A percentile compares a stretch with the other conserved stretches of the same genome.
These are phyloP conservation scores for Spatula versicolor DNA, from an alignment of 2,797 vertebrate genomes.

Conservation along the genomic window DNA sequence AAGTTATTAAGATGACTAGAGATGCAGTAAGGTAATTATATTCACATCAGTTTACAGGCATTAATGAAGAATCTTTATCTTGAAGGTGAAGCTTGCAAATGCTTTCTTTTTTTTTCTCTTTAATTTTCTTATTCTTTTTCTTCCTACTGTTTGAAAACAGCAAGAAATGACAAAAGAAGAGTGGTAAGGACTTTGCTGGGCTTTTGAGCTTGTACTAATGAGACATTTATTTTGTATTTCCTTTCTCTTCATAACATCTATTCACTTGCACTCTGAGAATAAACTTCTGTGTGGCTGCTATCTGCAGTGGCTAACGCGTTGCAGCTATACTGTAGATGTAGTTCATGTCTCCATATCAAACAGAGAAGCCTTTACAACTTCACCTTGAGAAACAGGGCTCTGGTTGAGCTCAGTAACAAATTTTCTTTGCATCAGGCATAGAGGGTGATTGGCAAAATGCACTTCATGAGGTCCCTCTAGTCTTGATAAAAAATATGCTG, in stretches of 20 bases:
- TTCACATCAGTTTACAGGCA: neutral
- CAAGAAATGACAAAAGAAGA: neutral
- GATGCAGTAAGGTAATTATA: neutral
- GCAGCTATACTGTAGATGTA: accelerated
- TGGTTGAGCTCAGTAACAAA: neutral
- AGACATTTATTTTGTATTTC: neutral
- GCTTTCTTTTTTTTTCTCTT: too few relatives aligned
- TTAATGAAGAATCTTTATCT: neutral
- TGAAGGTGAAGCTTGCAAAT: neutral
- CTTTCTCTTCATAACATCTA: neutral
- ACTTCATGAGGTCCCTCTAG: neutral
- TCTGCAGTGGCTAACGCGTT: neutral
- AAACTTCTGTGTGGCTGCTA: neutral
- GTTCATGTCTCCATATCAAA: neutral
- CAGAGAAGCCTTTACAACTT: neutral
- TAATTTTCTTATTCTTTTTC: accelerated
- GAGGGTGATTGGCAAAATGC: neutral
- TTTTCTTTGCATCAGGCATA: neutral
- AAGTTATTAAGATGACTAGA: neutral
- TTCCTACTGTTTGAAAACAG: neutral
- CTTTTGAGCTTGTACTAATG: neutral
- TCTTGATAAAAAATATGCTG: neutral
- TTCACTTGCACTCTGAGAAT: neutral
- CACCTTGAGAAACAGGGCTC: neutral
- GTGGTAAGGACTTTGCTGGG: neutral